These are phyloP conservation scores for Caloenas nicobarica DNA, from an alignment of 2,113 vertebrate species.

Conservation along the genomic window DNA sequence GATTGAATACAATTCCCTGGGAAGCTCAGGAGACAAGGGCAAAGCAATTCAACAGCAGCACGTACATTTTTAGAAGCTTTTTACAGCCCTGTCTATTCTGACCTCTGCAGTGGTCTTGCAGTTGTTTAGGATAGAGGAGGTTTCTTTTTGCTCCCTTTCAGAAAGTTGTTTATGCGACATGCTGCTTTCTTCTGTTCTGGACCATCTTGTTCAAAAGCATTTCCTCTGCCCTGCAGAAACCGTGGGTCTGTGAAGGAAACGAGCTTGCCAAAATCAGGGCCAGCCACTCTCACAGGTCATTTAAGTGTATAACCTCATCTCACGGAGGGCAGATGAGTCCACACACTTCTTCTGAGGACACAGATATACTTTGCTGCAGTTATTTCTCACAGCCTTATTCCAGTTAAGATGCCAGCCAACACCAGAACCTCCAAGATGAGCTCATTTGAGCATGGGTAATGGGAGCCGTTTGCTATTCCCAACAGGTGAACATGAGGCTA, in stretches of 20 bases:
- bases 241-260: background rate
- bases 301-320: background rate
- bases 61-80: constrained; percentile 45
- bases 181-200: background rate
- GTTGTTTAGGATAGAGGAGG: background rate
- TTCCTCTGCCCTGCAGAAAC: background rate
- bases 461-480: accelerated
- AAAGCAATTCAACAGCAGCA: constrained; percentile 30
- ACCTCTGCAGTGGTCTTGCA: constrained; percentile 14
- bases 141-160: background rate
- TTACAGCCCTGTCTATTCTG: constrained; percentile 27
- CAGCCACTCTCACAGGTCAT: background rate
- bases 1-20: constrained; percentile 26
- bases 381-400: background rate
- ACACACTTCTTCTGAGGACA: background rate
- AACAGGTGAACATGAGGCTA: background rate
- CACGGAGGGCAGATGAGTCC: accelerated
- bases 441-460: accelerated
- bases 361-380: background rate
- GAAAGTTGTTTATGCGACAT: background rate
- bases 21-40: constrained; percentile 29
- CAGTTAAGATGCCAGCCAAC: background rate
- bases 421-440: background rate
- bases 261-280: background rate
- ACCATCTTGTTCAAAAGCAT: background rate